A percentile compares a stretch with the other conserved stretches of the same genome.
Conservation (phyloP, 2,797 vertebrate genomes). For the Neosilurus mollespiculum region DNA sequence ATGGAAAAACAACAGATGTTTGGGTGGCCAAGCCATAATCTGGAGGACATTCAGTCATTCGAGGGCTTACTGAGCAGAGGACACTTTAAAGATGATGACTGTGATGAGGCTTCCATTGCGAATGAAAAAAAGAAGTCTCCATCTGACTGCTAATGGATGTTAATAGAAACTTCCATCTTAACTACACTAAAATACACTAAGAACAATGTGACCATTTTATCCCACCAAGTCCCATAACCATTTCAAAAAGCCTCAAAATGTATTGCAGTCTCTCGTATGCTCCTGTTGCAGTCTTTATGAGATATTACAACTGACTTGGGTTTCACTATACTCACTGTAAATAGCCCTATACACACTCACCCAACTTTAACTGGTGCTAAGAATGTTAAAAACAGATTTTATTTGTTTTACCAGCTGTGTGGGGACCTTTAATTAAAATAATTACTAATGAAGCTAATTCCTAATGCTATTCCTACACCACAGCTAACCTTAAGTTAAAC, state of each 20-base stretch:
- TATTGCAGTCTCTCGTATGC: background rate
- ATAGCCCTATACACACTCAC: background rate
- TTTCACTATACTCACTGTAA: background rate
- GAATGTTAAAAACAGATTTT: background rate
- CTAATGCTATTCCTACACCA: background rate
- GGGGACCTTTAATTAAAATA: background rate
- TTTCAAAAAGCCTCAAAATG: constrained; percentile 40
- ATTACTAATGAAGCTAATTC: background rate
- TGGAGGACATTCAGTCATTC: constrained; percentile 63
- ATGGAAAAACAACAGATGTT: constrained; percentile 56
- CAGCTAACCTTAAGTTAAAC: background rate
- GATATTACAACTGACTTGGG: background rate
- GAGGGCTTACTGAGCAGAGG: constrained; percentile 32
- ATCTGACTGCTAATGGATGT: constrained; percentile 24
- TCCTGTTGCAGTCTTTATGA: background rate
- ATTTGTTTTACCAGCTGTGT: background rate
- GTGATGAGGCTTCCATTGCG: constrained; percentile 52
- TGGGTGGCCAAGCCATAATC: constrained; percentile 66
- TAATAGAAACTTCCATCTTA: constrained; percentile 25
- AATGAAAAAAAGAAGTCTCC: constrained; percentile 7
- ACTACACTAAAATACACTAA: constrained; percentile 18
- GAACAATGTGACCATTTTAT: constrained; percentile 21
- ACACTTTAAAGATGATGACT: constrained; percentile 43
- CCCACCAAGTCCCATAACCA: constrained; percentile 22
- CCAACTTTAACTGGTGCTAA: background rate